A percentile compares a stretch with the other conserved stretches of the same genome.
These are phyloP conservation scores for Brachymystax lenok DNA, from an alignment of 2,797 vertebrate genomes.

Conservation along the genomic window DNA sequence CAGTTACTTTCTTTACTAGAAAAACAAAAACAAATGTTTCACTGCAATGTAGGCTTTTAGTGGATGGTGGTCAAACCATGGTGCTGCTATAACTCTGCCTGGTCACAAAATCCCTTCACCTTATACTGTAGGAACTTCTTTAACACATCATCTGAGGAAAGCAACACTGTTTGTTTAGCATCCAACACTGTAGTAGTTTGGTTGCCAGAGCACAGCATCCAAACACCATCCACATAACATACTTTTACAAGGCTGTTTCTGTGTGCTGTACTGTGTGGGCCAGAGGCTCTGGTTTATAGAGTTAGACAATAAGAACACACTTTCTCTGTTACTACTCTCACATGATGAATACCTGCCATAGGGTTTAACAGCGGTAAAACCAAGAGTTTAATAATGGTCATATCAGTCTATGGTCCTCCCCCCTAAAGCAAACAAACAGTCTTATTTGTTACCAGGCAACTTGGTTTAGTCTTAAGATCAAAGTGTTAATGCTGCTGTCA, in stretches of 20 bases:
- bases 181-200: not conserved
- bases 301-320: not conserved
- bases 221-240: not conserved
- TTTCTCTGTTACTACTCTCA: not conserved
- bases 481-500: not conserved
- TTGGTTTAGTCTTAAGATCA: not conserved
- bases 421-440: not conserved
- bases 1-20: not conserved
- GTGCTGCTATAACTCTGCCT: not conserved
- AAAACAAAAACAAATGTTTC: not conserved
- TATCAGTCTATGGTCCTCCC: not conserved
- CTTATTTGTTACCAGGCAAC: not conserved
- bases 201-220: not conserved
- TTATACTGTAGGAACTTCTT: not conserved
- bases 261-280: not conserved
- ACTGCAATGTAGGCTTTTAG: not conserved
- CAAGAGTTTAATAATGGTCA: not conserved
- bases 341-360: not conserved
- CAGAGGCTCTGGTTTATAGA: not conserved
- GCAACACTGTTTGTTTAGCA: not conserved
- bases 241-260: not conserved
- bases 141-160: not conserved
- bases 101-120: not conserved
- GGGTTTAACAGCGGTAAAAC: not conserved
- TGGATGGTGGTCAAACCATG: not conserved